Evolutionary conservation across 2,888 invertebrate species (phyloP).

Genomic region (Andrena haemorrhoa): DNA sequence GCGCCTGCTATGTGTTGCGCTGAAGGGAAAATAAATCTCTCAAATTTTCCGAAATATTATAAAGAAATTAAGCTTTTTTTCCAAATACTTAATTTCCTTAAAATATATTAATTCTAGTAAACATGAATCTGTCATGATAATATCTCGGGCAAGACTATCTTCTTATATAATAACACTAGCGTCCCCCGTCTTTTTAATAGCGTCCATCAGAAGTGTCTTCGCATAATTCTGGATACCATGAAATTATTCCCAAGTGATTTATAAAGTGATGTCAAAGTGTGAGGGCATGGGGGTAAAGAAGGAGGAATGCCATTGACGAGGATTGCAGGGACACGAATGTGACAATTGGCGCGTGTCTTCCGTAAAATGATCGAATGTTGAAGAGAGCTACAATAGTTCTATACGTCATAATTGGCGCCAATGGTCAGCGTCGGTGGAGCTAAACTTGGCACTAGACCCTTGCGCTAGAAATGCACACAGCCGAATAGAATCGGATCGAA

Average conservation of each 20-base stretch:
- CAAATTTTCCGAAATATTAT: too few relatives aligned
- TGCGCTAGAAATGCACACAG: slow-evolving; percentile 55
- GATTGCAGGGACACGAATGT: slow-evolving; percentile 15
- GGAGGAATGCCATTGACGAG: slow-evolving; percentile 3
- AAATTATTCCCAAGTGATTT: neutral
- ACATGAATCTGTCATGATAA: too few relatives aligned
- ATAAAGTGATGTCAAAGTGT: neutral
- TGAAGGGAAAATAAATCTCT: too few relatives aligned
- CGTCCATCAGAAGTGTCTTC: too few relatives aligned
- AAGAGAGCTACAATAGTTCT: slow-evolving; percentile 13
- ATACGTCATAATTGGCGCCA: slow-evolving; percentile 46
- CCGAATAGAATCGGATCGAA: slow-evolving; percentile 70
- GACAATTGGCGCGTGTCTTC: neutral
- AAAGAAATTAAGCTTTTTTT: too few relatives aligned
- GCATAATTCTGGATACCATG: neutral
- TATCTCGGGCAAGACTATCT: too few relatives aligned
- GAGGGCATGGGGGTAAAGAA: neutral
- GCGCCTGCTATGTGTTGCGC: too few relatives aligned
- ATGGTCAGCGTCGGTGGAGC: slow-evolving; percentile 40
- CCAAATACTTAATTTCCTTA: too few relatives aligned
- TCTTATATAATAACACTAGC: too few relatives aligned
- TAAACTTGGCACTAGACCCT: slow-evolving; percentile 69
- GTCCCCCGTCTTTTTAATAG: neutral
- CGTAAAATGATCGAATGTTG: slow-evolving; percentile 35
- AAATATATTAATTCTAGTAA: too few relatives aligned